These are phyloP conservation scores for Onthophagus taurus DNA, from an alignment of 1,140 invertebrate species.

Conservation along the genomic window DNA sequence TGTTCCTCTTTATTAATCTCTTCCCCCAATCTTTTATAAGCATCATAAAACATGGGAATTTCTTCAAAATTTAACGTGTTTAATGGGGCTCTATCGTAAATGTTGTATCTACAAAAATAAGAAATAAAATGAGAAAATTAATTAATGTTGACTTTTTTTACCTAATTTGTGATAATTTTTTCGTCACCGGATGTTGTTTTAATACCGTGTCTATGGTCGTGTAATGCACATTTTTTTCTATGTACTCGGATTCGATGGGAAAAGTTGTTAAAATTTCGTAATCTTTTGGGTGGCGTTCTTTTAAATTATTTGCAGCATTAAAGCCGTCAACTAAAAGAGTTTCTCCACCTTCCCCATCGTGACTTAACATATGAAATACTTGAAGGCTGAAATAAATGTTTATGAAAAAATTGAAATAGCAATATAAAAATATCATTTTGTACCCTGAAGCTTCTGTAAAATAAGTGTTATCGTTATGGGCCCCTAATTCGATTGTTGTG, in stretches of 20 bases:
- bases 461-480: conserved; percentile 62
- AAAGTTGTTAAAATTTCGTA: conserved; percentile 48
- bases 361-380: conserved; percentile 58
- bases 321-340: conserved; percentile 62
- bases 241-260: conserved; percentile 52
- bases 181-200: conserved; percentile 38
- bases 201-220: conserved; percentile 45
- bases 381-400: conserved; percentile 40
- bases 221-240: conserved; percentile 47
- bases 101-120: conserved; percentile 46
- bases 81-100: conserved; percentile 56
- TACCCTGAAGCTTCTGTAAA: conserved; percentile 61
- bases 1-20: conserved; percentile 43
- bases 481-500: conserved; percentile 42
- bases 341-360: conserved; percentile 53
- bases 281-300: conserved; percentile 39
- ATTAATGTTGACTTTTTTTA: conserved; percentile 20
- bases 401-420: neutral
- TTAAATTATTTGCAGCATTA: conserved; percentile 49
- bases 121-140: neutral
- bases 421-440: conserved; percentile 15
- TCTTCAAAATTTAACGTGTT: conserved; percentile 42
- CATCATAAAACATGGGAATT: conserved; percentile 51
- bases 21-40: conserved; percentile 46
- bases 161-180: conserved; percentile 46